Conservation (phyloP, 2,113 vertebrate genomes). For the Chaenocephalus aceratus region DNA sequence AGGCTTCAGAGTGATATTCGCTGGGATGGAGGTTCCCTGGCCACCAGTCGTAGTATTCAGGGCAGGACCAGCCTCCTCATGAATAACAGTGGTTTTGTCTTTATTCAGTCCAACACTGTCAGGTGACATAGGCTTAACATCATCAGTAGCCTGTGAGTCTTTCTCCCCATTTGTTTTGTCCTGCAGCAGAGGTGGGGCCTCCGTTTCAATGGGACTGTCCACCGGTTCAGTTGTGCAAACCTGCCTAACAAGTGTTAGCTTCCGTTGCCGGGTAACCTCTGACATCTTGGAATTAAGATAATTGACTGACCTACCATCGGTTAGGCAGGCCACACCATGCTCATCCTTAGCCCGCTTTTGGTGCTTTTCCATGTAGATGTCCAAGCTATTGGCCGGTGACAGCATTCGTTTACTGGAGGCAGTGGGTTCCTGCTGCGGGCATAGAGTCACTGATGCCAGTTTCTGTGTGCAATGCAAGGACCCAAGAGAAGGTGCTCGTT, state of each 20-base stretch:
- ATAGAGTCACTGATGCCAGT: slow-evolving; percentile 88
- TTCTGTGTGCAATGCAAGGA: slow-evolving; percentile 86
- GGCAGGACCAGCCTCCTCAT: slow-evolving; percentile 45
- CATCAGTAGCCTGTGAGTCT: slow-evolving; percentile 71
- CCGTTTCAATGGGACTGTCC: slow-evolving; percentile 88
- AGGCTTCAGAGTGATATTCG: slow-evolving; percentile 79
- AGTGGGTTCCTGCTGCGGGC: slow-evolving; percentile 92
- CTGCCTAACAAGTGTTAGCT: slow-evolving; percentile 92
- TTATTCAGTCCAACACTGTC: slow-evolving; percentile 82
- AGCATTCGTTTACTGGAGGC: slow-evolving; percentile 98
- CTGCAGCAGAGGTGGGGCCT: slow-evolving; percentile 77
- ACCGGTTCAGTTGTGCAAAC: slow-evolving; percentile 93
- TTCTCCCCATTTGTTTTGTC: slow-evolving; percentile 72
- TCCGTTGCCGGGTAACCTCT: slow-evolving; percentile 89
- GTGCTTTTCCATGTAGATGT: slow-evolving; percentile 99
- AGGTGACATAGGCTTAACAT: slow-evolving; percentile 68
- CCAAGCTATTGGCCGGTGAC: slow-evolving; percentile 97
- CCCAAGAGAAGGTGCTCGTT: slow-evolving; percentile 76
- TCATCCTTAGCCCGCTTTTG: slow-evolving; percentile 98
- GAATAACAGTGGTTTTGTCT: slow-evolving; percentile 71
- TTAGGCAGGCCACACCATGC: slow-evolving; percentile 89
- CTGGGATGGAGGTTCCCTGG: slow-evolving; percentile 56
- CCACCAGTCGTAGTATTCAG: slow-evolving; percentile 70
- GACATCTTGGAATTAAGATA: slow-evolving; percentile 83
- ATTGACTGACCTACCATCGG: slow-evolving; percentile 84